These are phyloP conservation scores for Pegea sp. DNA, from an alignment of 23 tunicate species.

Conservation along the genomic window DNA sequence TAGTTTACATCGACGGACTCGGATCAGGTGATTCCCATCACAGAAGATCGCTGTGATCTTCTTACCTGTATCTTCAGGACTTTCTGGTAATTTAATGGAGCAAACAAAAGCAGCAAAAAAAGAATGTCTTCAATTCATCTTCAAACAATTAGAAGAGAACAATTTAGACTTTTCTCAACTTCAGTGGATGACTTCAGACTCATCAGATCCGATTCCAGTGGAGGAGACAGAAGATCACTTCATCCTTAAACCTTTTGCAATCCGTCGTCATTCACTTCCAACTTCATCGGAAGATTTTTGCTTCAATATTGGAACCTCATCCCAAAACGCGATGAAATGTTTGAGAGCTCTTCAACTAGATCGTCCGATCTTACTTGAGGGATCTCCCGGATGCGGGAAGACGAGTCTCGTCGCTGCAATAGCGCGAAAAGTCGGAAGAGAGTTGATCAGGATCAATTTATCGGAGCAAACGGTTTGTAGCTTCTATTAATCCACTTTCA, in stretches of 20 bases:
- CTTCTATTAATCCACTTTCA: neutral
- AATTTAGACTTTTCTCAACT: too few relatives aligned
- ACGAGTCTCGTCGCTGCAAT: slow-evolving; percentile 73
- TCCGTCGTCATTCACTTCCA: too few relatives aligned
- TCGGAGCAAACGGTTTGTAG: slow-evolving; percentile 86
- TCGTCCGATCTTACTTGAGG: slow-evolving; percentile 81
- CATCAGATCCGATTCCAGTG: too few relatives aligned
- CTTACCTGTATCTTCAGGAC: slow-evolving; percentile 9
- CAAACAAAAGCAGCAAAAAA: slow-evolving; percentile 15
- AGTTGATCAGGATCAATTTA: slow-evolving; percentile 63
- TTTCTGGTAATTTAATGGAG: slow-evolving; percentile 25
- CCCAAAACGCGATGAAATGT: slow-evolving; percentile 35
- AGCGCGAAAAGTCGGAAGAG: slow-evolving; percentile 28
- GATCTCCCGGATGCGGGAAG: slow-evolving; percentile 96
- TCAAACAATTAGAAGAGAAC: slow-evolving; percentile 14
- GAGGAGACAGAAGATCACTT: too few relatives aligned
- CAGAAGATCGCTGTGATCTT: too few relatives aligned
- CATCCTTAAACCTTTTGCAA: too few relatives aligned
- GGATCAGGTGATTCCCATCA: too few relatives aligned
- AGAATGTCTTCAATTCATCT: slow-evolving; percentile 28
- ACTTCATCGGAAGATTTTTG: slow-evolving; percentile 22
- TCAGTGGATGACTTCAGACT: slow-evolving; percentile 2
- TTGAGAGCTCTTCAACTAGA: slow-evolving; percentile 64
- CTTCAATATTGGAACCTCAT: slow-evolving; percentile 45
- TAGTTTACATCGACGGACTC: slow-evolving; percentile 65